These are phyloP conservation scores for Drosophila parthenogenetica DNA, from an alignment of 2,888 invertebrate species.

Conservation along the genomic window DNA sequence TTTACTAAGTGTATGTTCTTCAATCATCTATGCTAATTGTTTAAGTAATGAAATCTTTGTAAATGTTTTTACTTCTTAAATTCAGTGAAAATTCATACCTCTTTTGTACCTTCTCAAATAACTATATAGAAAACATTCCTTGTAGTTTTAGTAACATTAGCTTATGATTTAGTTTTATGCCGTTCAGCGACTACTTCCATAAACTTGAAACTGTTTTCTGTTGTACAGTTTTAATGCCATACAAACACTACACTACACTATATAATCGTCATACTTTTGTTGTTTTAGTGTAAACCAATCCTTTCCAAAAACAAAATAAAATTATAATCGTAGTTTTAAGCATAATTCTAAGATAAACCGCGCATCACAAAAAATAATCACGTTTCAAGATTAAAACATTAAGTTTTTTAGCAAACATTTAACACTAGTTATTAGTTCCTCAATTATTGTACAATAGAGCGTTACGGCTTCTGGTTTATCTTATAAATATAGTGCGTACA, in stretches of 20 bases:
- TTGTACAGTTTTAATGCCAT: conserved; percentile 64
- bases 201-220: conserved; percentile 44
- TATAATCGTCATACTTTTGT: conserved; percentile 34
- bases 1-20: neutral
- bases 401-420: conserved; percentile 27
- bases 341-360: conserved; percentile 63
- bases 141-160: conserved; percentile 20
- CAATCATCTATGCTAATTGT: neutral
- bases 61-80: conserved; percentile 10
- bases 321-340: conserved; percentile 66
- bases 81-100: conserved; percentile 2
- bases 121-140: conserved; percentile 36
- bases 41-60: neutral
- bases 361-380: conserved; percentile 38
- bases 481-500: conserved; percentile 10
- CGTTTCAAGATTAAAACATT: conserved; percentile 36
- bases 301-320: conserved; percentile 1
- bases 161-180: conserved; percentile 24
- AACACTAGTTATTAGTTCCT: conserved; percentile 51
- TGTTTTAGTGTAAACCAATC: conserved; percentile 38
- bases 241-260: conserved; percentile 21
- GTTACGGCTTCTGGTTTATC: conserved; percentile 10
- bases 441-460: conserved; percentile 41
- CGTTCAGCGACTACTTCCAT: conserved; percentile 37
- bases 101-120: conserved; percentile 12